A percentile compares a stretch with the other conserved stretches of the same genome.
Evolutionary conservation across 2,888 invertebrate species (phyloP).

Genomic region (Cephalotes varians): DNA sequence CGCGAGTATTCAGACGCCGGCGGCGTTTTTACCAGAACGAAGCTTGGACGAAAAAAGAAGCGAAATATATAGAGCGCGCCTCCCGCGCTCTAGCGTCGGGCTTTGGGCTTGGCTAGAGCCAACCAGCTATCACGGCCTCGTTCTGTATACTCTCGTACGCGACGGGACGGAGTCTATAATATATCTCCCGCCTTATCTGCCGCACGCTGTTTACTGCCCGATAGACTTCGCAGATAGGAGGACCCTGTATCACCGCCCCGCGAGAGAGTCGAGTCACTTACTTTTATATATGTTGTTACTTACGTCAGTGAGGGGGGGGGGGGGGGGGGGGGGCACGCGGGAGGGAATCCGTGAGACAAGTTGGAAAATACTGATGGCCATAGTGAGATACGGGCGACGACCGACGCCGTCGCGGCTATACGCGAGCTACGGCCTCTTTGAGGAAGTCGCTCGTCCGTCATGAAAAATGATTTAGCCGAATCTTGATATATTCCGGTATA

Average conservation of each 20-base stretch:
- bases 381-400: constrained; percentile 76
- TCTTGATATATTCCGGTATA: constrained; percentile 30
- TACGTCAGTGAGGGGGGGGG: constrained; percentile 76
- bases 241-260: constrained; percentile 81
- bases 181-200: constrained; percentile 85
- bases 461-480: constrained; percentile 71
- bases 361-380: constrained; percentile 82
- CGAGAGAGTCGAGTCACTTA: constrained; percentile 80
- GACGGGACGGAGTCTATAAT: constrained; percentile 83
- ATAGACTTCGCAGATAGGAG: constrained; percentile 85
- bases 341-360: constrained; percentile 81
- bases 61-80: constrained; percentile 68
- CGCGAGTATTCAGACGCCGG: constrained; percentile 84
- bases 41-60: constrained; percentile 67
- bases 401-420: constrained; percentile 66
- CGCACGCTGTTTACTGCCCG: constrained; percentile 85
- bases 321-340: constrained; percentile 47
- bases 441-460: constrained; percentile 56
- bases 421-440: constrained; percentile 59
- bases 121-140: constrained; percentile 62
- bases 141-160: constrained; percentile 71
- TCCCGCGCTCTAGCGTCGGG: constrained; percentile 40
- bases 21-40: constrained; percentile 78
- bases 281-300: constrained; percentile 84
- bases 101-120: constrained; percentile 55